Percentiles rank a stretch among this genome's conserved stretches.
Conservation (phyloP, 2,888 invertebrate species). For the Syrista parreyssii region DNA sequence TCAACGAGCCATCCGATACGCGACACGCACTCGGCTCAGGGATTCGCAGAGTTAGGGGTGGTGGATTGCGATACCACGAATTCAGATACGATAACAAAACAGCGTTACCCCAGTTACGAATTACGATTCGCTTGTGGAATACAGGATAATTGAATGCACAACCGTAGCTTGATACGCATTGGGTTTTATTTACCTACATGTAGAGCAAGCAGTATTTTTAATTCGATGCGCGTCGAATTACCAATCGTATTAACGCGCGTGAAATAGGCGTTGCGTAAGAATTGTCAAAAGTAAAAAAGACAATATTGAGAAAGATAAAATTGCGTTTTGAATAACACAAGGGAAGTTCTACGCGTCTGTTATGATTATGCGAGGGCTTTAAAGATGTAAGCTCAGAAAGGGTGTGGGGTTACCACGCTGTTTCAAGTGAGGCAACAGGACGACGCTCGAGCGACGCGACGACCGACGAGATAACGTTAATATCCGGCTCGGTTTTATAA, state of each 20-base stretch:
- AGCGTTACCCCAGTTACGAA: background rate
- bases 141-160: constrained; percentile 20
- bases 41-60: background rate
- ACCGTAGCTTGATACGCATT: constrained; percentile 17
- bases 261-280: background rate
- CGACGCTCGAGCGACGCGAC: constrained; percentile 1
- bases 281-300: background rate
- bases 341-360: background rate
- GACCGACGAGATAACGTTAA: constrained; percentile 51
- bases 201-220: background rate
- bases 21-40: constrained; percentile 5
- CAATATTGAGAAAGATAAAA: background rate
- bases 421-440: background rate
- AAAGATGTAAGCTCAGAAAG: background rate
- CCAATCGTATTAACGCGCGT: background rate
- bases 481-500: constrained; percentile 54
- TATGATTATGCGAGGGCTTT: background rate
- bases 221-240: background rate
- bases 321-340: background rate
- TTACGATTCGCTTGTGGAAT: background rate
- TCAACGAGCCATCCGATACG: constrained; percentile 17
- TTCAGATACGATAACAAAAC: background rate
- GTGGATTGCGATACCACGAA: background rate
- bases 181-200: constrained; percentile 6
- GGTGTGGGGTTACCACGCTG: background rate